phyloP scores from a whole-genome alignment of 2,888 invertebrate genomes.

The Rapana venosa region DNA sequence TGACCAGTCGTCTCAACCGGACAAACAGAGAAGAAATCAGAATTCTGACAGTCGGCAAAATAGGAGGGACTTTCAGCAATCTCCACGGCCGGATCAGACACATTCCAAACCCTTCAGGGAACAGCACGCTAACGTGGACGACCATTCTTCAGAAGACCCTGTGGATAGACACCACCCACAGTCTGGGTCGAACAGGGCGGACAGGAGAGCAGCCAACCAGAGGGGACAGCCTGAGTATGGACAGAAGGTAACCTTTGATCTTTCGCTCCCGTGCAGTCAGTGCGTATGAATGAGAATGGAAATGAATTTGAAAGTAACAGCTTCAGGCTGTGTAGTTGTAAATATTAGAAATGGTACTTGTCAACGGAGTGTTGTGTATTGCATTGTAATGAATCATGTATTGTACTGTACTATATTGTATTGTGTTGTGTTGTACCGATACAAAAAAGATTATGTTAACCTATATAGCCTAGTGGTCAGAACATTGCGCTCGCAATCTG shows the following conservation, averaged over 20 bases:
- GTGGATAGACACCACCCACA: background rate
- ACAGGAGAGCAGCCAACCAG: background rate
- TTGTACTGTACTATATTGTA: too few relatives aligned
- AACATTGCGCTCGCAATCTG: too few relatives aligned
- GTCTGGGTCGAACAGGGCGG: background rate
- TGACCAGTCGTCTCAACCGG: background rate
- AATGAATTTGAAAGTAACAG: too few relatives aligned
- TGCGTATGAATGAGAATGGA: background rate
- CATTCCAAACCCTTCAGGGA: conserved; percentile 19
- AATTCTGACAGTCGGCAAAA: conserved; percentile 2
- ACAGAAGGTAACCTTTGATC: background rate
- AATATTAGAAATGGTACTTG: too few relatives aligned
- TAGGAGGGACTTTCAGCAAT: background rate
- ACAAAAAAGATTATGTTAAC: too few relatives aligned
- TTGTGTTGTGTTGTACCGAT: too few relatives aligned
- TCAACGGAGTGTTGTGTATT: too few relatives aligned
- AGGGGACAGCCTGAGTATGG: background rate
- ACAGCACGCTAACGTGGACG: background rate
- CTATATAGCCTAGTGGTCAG: too few relatives aligned
- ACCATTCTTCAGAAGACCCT: background rate
- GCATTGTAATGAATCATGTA: too few relatives aligned
- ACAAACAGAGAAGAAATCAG: background rate
- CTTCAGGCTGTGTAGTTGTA: too few relatives aligned
- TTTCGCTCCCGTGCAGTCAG: background rate
- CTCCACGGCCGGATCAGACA: background rate